Percentiles rank a stretch among this genome's conserved stretches.
These are phyloP conservation scores for Orchestia grillus DNA, from an alignment of 1,140 invertebrate genomes.

Conservation along the genomic window DNA sequence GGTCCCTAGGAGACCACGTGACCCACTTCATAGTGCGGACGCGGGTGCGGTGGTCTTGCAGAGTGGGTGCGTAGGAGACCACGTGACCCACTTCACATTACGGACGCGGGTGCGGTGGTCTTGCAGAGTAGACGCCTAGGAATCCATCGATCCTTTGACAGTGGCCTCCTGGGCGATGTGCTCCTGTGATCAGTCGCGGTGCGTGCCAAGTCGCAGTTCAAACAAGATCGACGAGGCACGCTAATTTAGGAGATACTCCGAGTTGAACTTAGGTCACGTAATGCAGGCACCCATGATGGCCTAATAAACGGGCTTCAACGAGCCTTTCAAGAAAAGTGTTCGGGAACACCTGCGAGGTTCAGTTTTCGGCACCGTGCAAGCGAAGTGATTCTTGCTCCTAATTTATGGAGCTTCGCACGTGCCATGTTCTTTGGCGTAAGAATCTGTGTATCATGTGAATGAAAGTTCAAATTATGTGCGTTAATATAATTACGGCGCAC, in stretches of 20 bases:
- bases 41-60: neutral
- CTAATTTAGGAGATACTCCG: neutral
- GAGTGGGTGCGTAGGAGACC: neutral
- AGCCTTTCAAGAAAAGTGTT: neutral
- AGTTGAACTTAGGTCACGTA: slow-evolving; percentile 26
- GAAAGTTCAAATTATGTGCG: neutral
- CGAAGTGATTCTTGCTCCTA: neutral
- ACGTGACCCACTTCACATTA: neutral
- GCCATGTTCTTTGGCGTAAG: neutral
- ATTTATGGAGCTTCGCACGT: neutral
- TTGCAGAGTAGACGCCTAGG: neutral
- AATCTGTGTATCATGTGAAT: neutral
- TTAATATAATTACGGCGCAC: neutral
- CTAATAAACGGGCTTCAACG: neutral
- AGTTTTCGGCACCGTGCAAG: neutral
- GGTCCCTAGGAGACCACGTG: neutral
- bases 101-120: neutral
- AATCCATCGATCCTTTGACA: neutral
- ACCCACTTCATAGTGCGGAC: neutral
- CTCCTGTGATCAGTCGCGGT: neutral
- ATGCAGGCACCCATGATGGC: neutral
- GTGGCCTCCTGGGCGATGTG: neutral
- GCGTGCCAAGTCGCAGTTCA: slow-evolving; percentile 41
- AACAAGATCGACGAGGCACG: slow-evolving; percentile 13
- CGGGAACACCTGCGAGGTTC: neutral